Evolutionary conservation across 2,888 invertebrate genomes (phyloP).

Genomic region (Pegoplata infirma): DNA sequence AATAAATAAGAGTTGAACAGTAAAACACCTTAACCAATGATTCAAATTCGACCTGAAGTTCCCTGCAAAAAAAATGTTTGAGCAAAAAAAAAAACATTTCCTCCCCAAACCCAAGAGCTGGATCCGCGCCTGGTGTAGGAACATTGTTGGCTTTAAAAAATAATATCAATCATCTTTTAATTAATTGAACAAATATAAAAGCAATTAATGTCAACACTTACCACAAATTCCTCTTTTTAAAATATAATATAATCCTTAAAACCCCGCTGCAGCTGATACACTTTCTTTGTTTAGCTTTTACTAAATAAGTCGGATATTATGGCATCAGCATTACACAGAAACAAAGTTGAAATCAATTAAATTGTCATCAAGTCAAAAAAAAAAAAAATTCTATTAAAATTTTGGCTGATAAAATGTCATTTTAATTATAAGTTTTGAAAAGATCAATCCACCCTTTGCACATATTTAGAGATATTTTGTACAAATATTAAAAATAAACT

Average conservation of each 20-base stretch:
- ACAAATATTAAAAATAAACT: constrained; percentile 3
- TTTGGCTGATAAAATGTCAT: constrained; percentile 49
- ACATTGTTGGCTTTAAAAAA: too few species aligned
- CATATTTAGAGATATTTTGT: neutral
- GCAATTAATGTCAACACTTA: constrained; percentile 28
- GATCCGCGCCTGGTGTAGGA: too few species aligned
- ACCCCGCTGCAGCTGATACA: constrained; percentile 37
- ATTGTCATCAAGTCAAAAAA: constrained; percentile 57
- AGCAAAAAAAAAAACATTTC: too few species aligned
- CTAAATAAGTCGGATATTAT: neutral
- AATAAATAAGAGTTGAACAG: too few species aligned
- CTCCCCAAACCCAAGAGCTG: too few species aligned
- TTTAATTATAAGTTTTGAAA: constrained; percentile 51
- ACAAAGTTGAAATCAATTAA: constrained; percentile 56
- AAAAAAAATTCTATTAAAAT: neutral
- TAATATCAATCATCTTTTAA: too few species aligned
- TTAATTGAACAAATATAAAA: constrained; percentile 11
- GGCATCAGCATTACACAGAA: constrained; percentile 32
- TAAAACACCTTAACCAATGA: too few species aligned
- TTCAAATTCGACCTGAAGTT: too few species aligned
- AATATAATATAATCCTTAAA: constrained; percentile 4
- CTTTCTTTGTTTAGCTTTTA: constrained; percentile 2
- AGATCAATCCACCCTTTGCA: constrained; percentile 1
- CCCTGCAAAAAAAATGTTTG: too few species aligned
- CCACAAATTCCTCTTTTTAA: neutral